Evolutionary conservation across 2,797 vertebrate species (phyloP).

Genomic region (Hypotaenidia philippensis): DNA sequence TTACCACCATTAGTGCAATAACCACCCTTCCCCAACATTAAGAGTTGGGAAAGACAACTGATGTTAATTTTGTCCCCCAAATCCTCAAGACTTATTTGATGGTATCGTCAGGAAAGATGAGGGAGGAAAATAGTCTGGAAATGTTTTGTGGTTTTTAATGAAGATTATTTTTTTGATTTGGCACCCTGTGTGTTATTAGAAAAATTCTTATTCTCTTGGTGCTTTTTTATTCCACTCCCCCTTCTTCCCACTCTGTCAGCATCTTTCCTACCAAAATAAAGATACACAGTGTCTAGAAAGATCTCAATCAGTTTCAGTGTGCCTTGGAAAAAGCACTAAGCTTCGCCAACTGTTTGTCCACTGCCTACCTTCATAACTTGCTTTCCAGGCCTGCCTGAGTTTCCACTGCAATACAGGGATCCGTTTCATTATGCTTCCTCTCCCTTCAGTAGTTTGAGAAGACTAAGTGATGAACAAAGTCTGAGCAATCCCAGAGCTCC

Average conservation of each 20-base stretch:
- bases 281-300: background rate
- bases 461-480: background rate
- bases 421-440: background rate
- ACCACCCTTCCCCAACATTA: too few species aligned
- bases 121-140: too few species aligned
- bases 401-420: background rate
- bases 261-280: constrained; percentile 6
- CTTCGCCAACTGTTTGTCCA: background rate
- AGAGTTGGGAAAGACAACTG: too few species aligned
- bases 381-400: background rate
- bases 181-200: background rate
- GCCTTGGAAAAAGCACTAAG: background rate
- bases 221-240: background rate
- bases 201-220: background rate
- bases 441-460: background rate
- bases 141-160: too few species aligned
- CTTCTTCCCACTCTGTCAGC: background rate
- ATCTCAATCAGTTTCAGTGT: background rate
- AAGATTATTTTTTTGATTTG: too few species aligned
- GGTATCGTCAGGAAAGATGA: too few species aligned
- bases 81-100: too few species aligned
- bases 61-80: too few species aligned
- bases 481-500: background rate
- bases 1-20: too few species aligned
- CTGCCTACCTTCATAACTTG: background rate